Percentiles rank a stretch among this genome's conserved stretches.
phyloP scores from a whole-genome alignment of 1,140 invertebrate genomes.

The Ceratoteleas bidentatus region DNA sequence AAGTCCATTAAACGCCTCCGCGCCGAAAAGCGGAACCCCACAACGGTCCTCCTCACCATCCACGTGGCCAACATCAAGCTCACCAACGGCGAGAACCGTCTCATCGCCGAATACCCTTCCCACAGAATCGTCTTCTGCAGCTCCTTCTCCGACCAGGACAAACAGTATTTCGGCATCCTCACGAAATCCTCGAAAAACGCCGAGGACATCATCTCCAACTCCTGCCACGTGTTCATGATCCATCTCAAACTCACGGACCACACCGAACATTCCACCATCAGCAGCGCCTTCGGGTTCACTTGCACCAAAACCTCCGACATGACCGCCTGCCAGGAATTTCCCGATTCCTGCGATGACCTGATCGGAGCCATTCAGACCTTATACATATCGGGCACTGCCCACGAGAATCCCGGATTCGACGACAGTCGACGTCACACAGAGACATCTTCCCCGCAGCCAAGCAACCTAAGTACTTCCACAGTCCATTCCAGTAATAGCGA shows the following conservation, averaged over 20 bases:
- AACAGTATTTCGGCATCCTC: constrained; percentile 90
- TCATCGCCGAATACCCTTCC: constrained; percentile 91
- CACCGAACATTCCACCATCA: constrained; percentile 84
- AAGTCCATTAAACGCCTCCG: constrained; percentile 94
- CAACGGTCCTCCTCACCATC: constrained; percentile 92
- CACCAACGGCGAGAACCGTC: constrained; percentile 85
- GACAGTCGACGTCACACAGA: constrained; percentile 74
- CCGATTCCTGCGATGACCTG: constrained; percentile 92
- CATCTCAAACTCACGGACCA: constrained; percentile 93
- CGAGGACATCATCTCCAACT: constrained; percentile 87
- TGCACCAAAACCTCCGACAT: constrained; percentile 78
- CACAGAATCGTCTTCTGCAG: constrained; percentile 94
- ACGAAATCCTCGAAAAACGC: constrained; percentile 86
- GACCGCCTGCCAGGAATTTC: constrained; percentile 92
- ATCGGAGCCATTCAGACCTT: constrained; percentile 85
- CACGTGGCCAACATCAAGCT: constrained; percentile 89
- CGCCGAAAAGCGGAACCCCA: constrained; percentile 93
- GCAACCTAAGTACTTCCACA: constrained; percentile 89
- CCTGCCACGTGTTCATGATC: constrained; percentile 97
- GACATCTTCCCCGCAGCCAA: constrained; percentile 90
- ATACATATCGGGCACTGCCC: constrained; percentile 78
- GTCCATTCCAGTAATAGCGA: constrained; percentile 96
- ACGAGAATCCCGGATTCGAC: constrained; percentile 71
- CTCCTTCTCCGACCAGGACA: constrained; percentile 93
- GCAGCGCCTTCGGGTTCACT: constrained; percentile 76